These are phyloP conservation scores for Alexandromys fortis DNA, from an alignment of 2,113 vertebrate genomes.

Conservation along the genomic window DNA sequence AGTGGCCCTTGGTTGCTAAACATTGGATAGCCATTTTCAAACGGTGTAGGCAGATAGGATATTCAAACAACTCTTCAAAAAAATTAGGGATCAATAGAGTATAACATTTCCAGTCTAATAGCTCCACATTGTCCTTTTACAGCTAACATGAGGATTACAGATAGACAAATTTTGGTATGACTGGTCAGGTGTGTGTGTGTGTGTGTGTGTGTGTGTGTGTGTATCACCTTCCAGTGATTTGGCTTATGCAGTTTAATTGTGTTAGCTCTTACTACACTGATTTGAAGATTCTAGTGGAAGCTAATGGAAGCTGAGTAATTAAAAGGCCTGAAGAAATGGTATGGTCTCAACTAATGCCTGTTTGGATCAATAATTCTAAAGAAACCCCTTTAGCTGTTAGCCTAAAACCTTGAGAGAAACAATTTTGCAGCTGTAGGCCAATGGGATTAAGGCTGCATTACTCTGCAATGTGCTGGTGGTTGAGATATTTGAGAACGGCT, in stretches of 20 bases:
- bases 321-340: neutral
- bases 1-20: neutral
- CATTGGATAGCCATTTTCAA: neutral
- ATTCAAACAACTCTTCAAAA: neutral
- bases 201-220: too few relatives aligned
- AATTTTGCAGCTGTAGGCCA: neutral
- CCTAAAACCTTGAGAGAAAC: constrained; percentile 6
- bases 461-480: neutral
- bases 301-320: neutral
- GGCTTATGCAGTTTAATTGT: neutral
- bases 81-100: neutral
- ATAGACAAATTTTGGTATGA: neutral
- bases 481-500: constrained; percentile 41
- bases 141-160: neutral
- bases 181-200: neutral
- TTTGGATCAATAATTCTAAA: constrained; percentile 35
- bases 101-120: neutral
- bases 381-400: neutral
- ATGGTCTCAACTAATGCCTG: neutral
- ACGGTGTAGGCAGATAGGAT: neutral
- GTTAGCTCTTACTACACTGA: neutral
- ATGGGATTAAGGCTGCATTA: neutral
- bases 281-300: neutral
- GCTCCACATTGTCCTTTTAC: neutral
- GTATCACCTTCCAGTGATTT: neutral